Evolutionary conservation across 2,797 vertebrate species (phyloP).

Genomic region (Micrastur ruficollis): DNA sequence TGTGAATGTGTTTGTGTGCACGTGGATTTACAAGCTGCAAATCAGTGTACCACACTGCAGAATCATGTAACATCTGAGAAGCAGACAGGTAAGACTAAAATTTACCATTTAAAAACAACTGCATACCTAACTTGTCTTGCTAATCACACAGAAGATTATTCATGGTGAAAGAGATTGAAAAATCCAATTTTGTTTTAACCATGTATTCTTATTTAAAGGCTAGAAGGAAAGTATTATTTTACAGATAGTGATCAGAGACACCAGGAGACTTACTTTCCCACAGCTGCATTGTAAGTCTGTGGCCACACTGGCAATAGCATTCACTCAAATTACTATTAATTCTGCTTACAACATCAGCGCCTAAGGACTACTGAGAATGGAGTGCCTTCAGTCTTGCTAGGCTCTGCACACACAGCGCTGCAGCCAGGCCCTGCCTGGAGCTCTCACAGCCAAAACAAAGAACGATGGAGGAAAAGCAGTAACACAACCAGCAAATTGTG

Average conservation of each 20-base stretch:
- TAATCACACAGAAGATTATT: neutral
- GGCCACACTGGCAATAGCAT: neutral
- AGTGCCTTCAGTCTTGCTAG: neutral
- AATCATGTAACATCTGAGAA: neutral
- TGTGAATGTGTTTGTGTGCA: neutral
- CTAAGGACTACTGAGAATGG: neutral
- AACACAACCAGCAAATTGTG: neutral
- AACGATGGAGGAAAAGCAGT: neutral
- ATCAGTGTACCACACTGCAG: neutral
- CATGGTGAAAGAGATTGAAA: neutral
- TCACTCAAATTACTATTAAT: slow-evolving; percentile 3
- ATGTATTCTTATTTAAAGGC: neutral
- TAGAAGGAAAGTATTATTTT: neutral
- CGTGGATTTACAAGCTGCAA: neutral
- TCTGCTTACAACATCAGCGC: neutral
- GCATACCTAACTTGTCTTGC: neutral
- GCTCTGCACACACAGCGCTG: neutral
- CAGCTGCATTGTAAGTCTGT: neutral
- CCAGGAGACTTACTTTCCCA: neutral
- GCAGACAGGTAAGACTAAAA: neutral
- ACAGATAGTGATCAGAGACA: neutral
- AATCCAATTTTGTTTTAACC: neutral
- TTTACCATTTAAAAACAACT: neutral
- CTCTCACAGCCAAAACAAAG: neutral
- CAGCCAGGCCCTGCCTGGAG: neutral